Evolutionary conservation across 2,797 vertebrate species (phyloP).

Genomic region (Gouania willdenowi): DNA sequence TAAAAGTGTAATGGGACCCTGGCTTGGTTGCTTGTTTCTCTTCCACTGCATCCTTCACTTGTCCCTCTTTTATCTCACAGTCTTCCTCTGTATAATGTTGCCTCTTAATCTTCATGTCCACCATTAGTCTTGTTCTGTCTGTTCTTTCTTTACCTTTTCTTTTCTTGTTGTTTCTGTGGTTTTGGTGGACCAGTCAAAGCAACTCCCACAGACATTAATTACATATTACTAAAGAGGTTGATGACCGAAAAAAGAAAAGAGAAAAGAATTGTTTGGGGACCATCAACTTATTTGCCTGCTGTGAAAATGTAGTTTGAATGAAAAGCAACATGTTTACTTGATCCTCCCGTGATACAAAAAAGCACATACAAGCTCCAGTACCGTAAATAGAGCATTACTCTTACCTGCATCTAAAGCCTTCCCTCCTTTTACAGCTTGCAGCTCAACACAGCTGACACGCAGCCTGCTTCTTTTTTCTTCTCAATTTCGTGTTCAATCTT

Average conservation of each 20-base stretch:
- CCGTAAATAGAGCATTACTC: conserved; percentile 28
- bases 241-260: conserved; percentile 32
- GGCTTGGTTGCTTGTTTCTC: not conserved
- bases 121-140: conserved; percentile 3
- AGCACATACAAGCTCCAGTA: conserved; percentile 33
- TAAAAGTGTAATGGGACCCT: too few species aligned
- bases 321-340: conserved; percentile 69
- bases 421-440: not conserved
- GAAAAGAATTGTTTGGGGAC: too few species aligned
- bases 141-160: conserved; percentile 10
- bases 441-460: not conserved
- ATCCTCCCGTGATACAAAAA: conserved; percentile 61
- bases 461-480: not conserved
- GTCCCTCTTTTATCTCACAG: too few species aligned
- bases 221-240: conserved; percentile 31
- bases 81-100: too few species aligned
- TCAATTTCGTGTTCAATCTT: too few species aligned
- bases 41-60: not conserved
- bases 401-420: not conserved
- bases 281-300: conserved; percentile 39
- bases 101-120: too few species aligned
- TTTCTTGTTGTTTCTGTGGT: conserved; percentile 25
- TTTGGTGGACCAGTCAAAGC: conserved; percentile 28
- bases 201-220: conserved; percentile 46
- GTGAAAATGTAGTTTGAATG: conserved; percentile 41